Percentiles rank a stretch among this genome's conserved stretches.
Evolutionary conservation across 2,113 vertebrate genomes (phyloP).

Genomic region (Hemicordylus capensis): DNA sequence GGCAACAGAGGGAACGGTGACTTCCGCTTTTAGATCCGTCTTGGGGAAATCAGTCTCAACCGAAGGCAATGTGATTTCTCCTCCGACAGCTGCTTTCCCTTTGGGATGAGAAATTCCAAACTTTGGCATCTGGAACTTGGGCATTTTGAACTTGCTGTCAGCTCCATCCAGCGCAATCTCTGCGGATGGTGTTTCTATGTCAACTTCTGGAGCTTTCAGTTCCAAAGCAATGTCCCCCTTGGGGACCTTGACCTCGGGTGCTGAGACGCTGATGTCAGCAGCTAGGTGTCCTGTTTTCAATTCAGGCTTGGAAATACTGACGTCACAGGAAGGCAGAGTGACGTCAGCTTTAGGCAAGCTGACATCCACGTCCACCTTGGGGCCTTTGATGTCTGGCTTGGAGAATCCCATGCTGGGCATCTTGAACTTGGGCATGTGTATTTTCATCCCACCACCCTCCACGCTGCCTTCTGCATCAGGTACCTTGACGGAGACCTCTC

Average conservation of each 20-base stretch:
- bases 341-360: neutral
- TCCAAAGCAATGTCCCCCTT: neutral
- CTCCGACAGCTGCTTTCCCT: no score
- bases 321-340: neutral
- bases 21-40: no score
- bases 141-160: no score
- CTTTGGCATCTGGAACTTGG: no score
- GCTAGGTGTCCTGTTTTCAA: neutral
- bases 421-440: neutral
- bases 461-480: neutral
- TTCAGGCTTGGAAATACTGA: neutral
- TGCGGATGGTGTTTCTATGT: neutral
- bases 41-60: no score
- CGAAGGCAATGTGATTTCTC: no score
- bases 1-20: no score
- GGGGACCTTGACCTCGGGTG: slow-evolving; percentile 12
- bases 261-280: neutral
- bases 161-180: no score
- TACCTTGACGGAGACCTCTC: accelerated
- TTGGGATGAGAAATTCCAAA: no score
- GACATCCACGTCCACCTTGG: neutral
- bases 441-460: neutral
- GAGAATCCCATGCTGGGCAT: neutral
- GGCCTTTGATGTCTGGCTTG: neutral
- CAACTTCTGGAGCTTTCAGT: neutral